These are phyloP conservation scores for Probosciger aterrimus DNA, from an alignment of 2,113 vertebrate species.

Conservation along the genomic window DNA sequence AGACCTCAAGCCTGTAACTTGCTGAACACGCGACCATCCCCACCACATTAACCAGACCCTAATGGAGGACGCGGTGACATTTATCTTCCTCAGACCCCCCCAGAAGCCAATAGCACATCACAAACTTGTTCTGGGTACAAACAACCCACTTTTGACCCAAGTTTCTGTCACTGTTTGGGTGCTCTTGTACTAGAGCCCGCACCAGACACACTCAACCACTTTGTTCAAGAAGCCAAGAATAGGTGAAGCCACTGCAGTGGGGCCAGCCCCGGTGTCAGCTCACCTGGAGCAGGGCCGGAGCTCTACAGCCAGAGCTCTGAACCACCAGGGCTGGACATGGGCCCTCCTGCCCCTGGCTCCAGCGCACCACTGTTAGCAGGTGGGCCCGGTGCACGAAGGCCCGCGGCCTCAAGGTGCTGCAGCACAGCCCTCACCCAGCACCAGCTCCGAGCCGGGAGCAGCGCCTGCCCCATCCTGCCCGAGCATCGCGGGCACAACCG, in stretches of 20 bases:
- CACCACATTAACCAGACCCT: background rate
- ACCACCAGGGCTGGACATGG: accelerated
- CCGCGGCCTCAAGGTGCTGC: background rate
- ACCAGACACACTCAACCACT: background rate
- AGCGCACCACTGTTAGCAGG: background rate
- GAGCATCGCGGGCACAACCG: background rate
- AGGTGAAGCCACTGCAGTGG: too few relatives aligned
- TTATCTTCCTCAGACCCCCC: background rate
- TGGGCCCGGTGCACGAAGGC: background rate
- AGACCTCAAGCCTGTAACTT: background rate
- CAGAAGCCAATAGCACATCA: background rate
- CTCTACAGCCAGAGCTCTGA: background rate
- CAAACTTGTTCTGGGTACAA: accelerated
- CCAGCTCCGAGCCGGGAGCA: background rate
- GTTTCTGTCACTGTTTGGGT: background rate
- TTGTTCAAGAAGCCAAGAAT: background rate
- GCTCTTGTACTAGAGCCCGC: accelerated
- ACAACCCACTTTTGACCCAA: background rate
- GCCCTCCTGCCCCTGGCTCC: background rate
- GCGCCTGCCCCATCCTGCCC: background rate
- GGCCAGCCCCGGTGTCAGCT: accelerated
- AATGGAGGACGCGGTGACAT: accelerated
- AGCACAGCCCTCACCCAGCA: background rate
- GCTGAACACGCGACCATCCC: accelerated
- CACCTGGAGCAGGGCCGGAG: background rate